phyloP scores from a whole-genome alignment of 2,888 invertebrate genomes.

The Chrysodeixis includens region DNA sequence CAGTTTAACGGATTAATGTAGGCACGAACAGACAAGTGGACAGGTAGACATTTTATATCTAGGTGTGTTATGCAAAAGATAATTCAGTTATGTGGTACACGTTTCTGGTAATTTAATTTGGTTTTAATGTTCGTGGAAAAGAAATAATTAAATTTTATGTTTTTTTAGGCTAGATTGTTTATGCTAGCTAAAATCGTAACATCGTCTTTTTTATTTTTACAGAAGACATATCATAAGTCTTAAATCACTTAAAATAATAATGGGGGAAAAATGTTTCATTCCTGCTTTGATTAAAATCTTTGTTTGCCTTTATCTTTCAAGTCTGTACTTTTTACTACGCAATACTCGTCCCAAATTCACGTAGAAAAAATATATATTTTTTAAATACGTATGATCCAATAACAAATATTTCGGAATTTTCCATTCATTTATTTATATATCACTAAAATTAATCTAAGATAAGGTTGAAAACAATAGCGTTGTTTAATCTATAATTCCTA shows the following conservation, averaged over 20 bases:
- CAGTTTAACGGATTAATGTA: conserved; percentile 11
- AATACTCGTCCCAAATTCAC: background rate
- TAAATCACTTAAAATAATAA: too few relatives aligned
- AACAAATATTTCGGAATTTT: conserved; percentile 1
- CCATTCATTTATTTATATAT: conserved; percentile 4
- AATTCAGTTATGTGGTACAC: background rate
- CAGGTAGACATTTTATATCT: background rate
- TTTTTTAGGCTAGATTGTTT: too few relatives aligned
- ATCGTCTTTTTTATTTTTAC: too few relatives aligned
- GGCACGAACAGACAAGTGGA: too few relatives aligned
- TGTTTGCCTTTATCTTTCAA: too few relatives aligned
- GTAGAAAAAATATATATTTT: background rate
- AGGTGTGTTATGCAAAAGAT: background rate
- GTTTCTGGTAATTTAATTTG: background rate
- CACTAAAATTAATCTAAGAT: conserved; percentile 2
- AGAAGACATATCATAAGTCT: too few relatives aligned
- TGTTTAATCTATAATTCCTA: conserved; percentile 4
- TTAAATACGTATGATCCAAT: background rate
- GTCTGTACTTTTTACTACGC: background rate
- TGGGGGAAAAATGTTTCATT: too few relatives aligned
- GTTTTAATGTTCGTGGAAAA: background rate
- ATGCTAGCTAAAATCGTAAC: too few relatives aligned
- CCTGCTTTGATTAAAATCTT: too few relatives aligned
- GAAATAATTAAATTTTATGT: too few relatives aligned
- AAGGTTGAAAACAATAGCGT: background rate